These are phyloP conservation scores for Camptogramma bilineatum DNA, from an alignment of 2,888 invertebrate genomes.

Conservation along the genomic window DNA sequence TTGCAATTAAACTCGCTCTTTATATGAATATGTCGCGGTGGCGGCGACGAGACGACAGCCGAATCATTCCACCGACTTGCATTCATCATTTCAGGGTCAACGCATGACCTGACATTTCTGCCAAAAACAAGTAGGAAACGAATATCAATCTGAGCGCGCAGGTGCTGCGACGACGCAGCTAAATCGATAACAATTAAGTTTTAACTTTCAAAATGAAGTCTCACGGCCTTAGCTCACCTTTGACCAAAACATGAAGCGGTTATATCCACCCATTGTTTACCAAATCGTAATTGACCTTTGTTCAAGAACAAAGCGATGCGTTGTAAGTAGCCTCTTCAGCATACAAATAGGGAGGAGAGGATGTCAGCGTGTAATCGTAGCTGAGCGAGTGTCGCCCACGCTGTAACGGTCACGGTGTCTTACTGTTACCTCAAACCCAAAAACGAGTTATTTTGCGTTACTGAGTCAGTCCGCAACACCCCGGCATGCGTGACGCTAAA, in stretches of 20 bases:
- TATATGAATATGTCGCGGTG: slow-evolving; percentile 56
- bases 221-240: slow-evolving; percentile 50
- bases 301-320: slow-evolving; percentile 55
- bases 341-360: slow-evolving; percentile 53
- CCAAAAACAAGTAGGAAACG: slow-evolving; percentile 13
- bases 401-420: slow-evolving; percentile 71
- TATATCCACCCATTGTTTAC: slow-evolving; percentile 49
- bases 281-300: slow-evolving; percentile 58
- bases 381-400: slow-evolving; percentile 67
- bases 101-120: slow-evolving; percentile 37
- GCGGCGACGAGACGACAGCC: slow-evolving; percentile 36
- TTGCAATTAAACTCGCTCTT: slow-evolving; percentile 72
- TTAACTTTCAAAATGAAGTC: slow-evolving; percentile 44
- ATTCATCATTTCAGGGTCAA: slow-evolving; percentile 42
- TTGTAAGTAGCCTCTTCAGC: slow-evolving; percentile 46
- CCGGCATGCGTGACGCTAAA: slow-evolving; percentile 46
- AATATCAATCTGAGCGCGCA: slow-evolving; percentile 3
- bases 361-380: slow-evolving; percentile 52
- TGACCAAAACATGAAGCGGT: slow-evolving; percentile 41
- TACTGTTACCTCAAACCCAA: slow-evolving; percentile 72
- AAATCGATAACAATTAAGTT: slow-evolving; percentile 31
- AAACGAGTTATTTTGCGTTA: slow-evolving; percentile 75
- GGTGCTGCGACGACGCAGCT: slow-evolving; percentile 6
- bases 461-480: slow-evolving; percentile 60
- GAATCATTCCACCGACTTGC: slow-evolving; percentile 43